These are phyloP conservation scores for Acridotheres tristis DNA, from an alignment of 2,797 vertebrate genomes.

Conservation along the genomic window DNA sequence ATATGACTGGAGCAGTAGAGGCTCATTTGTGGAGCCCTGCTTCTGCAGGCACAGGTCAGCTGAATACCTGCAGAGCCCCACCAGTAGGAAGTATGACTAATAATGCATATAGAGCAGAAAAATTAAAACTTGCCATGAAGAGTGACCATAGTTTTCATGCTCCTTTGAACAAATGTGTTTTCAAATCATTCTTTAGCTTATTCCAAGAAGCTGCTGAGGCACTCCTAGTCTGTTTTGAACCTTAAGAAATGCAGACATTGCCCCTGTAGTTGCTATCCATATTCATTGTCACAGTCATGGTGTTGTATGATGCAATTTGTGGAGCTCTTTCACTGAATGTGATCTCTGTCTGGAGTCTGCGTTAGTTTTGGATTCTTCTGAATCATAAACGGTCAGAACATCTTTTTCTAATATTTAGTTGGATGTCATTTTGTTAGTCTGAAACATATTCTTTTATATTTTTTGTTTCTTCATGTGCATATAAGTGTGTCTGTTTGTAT, in stretches of 20 bases:
- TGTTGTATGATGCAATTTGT: conserved; percentile 67
- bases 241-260: conserved; percentile 60
- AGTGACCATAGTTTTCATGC: neutral
- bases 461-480: neutral
- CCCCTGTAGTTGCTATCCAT: conserved; percentile 51
- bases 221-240: conserved; percentile 54
- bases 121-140: neutral
- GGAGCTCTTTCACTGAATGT: conserved; percentile 67
- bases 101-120: conserved; percentile 7
- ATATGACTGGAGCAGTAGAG: neutral
- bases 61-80: neutral
- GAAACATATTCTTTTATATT: conserved; percentile 18
- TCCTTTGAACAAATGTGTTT: neutral
- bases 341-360: conserved; percentile 74
- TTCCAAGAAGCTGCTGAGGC: conserved; percentile 59
- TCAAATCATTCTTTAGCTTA: conserved; percentile 20
- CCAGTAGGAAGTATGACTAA: neutral
- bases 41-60: neutral
- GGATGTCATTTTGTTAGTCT: conserved; percentile 53
- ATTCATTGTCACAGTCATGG: conserved; percentile 67
- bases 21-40: neutral
- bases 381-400: conserved; percentile 68
- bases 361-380: conserved; percentile 75
- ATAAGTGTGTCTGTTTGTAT: neutral
- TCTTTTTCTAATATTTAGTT: conserved; percentile 72